Base-by-base conservation (phyloP, 1,140 invertebrate species). In the Solenopsis invicta region DNA sequence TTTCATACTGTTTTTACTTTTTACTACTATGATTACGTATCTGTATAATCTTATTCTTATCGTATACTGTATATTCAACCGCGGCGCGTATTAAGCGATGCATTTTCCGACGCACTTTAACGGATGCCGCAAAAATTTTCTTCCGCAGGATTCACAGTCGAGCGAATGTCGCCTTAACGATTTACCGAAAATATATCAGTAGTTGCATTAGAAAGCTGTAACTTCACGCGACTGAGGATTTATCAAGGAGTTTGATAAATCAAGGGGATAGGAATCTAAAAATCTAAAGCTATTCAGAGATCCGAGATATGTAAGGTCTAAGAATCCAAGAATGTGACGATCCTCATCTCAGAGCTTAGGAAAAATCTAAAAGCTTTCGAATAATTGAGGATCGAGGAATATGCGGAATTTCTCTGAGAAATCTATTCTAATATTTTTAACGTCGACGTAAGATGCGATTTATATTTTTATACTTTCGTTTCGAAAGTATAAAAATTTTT, bases 1-100 rank as follows among this genome's bases (percentile, higher is more conserved):
- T 92, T 94, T 94, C 91, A 94, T 94, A 94, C 91, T 90, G 77
- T 94, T 94, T 94, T 94, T 94, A 94, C 93, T 94, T 94, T 93
- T 94, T 93, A 94, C 90, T 94, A 94, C 91, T 92, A 89, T 93
- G 85, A 92, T 94, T 94, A 91, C 78, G 85, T 92, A 91, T 92
- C 90, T 92, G 90, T 91, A 85, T 86, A 92, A 92, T 92, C 91
- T 93, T 93, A 92, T 87, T 92, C 90, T 91, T 91, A 88, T 75
- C 78, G 54, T 77, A 66, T 89, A 89, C 37, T 90, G 86, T 92
- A 91, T 89, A 89, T 88, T 72, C 85, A 87, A 71, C 61, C n/a
- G 75, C 54, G 78, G 12, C 50, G 48, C 61, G 67, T 81, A 71
- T 56, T 50, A 56, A 71, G 21, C 21, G 37, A 74, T 61, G 54